Evolutionary conservation across 2,113 vertebrate genomes (phyloP), one percentile per base, ranked within the genome.

Genomic region (Holacanthus passer): DNA sequence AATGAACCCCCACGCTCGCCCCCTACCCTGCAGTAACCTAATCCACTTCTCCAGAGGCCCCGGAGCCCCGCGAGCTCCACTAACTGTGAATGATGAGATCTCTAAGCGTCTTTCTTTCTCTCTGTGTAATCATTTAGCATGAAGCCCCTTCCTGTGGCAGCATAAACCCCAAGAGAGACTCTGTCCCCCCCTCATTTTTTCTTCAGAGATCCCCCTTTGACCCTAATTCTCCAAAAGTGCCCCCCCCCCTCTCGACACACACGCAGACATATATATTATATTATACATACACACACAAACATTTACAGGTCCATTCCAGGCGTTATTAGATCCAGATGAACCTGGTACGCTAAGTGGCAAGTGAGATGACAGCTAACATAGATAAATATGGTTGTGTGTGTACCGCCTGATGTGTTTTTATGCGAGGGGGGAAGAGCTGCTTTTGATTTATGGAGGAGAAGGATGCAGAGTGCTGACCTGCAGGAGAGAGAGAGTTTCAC

Each of bases 261-360:
- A 41, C 75, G 56, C 14, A 66, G 45, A 27, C 14, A 66, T 24
- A 48, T 27, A 24, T 32, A 58, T 41, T n/a, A n/a, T n/a, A n/a
- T n/a, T n/a, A 22, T 3, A 29, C 48, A 66, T n/a, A 60, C 4
- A n/a, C 6, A 55, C 47, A n/a, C n/a, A n/a, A 75, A 68, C 24
- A 80, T 17, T 69, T 7, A 60, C 52, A 63, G 60, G 31, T 75
- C 66, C 48, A 77, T 52, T 86, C 56, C 65, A 65, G 29, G 41
- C 9, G 1, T 85, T 87, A 90, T 90, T 89, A 75, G 45, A 86
- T 86, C 90, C 91, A 91, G 78, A 91, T 87, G 84, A 90, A 79
- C 3, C 70, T 52, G 70, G 63, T 70, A 73, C 4, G 1, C 71
- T 82, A 89, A 88, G 88, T 79, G 79, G 84, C 56, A 53, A 64